Base-by-base conservation (phyloP, 2,888 invertebrate genomes). In the Aricia artaxerxes region DNA sequence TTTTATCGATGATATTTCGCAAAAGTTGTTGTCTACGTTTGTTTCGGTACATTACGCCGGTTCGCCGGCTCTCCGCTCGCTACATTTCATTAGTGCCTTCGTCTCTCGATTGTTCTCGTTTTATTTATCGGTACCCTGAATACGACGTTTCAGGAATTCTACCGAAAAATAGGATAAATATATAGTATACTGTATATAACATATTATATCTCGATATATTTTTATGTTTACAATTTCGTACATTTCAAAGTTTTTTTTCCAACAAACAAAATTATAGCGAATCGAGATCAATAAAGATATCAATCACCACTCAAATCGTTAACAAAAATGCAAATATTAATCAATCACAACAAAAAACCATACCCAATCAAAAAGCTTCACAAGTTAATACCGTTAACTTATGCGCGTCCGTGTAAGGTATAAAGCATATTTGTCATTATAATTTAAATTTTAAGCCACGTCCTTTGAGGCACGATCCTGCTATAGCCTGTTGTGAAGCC, bases 51-150 rank as follows among this genome's bases (percentile, higher is more conserved):
- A 92, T 92, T 93, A 88, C 89, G 86, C 85, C 86, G 82, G 57
- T 16, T 86, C 49, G 84, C 87, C 86, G 87, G 87, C 86, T 86
- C 76, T 53, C 16, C 87, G 86, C 88, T 87, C 86, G 87, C 88
- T 89, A 90, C 90, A 92, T 93, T 93, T 93, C 92, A 93, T 93
- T 93, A 93, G 90, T 88, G 88, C 87, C 84, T 83, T 84, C 86
- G 82, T 80, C 79, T 82, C 85, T 85, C 85, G 84, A 86, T 89
- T 90, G 90, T 89, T 90, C 89, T 89, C 90, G 87, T 85, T 84
- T 85, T 88, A 88, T 89, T 90, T 90, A 89, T 90, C 89, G 86
- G 75, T 35, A 57, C 31, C 31, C 57, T 76, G 49, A 57, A 76
- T 76, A 35, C 57, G 16, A 16, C 31, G 53, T 53, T 35, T 35